A percentile compares a stretch with the other conserved stretches of the same genome.
Conservation (phyloP, 2,797 vertebrate species). For the Danio albolineatus region DNA sequence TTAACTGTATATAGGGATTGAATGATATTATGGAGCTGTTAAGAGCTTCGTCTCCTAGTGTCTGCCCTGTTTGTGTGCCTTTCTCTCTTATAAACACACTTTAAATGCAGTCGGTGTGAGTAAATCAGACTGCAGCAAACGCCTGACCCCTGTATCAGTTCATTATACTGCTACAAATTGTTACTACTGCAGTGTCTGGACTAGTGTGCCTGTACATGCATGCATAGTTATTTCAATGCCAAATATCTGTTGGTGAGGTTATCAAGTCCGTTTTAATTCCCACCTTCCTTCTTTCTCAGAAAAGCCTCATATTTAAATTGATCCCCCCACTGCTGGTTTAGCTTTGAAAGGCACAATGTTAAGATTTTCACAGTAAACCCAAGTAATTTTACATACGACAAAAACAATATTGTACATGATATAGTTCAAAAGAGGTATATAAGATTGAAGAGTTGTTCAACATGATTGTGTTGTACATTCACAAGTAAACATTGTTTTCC, state of each 20-base stretch:
- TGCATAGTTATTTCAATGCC: neutral
- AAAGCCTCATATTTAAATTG: neutral
- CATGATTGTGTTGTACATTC: too few species aligned
- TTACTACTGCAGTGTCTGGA: slow-evolving; percentile 49
- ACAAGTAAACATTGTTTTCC: too few species aligned
- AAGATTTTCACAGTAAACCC: too few species aligned
- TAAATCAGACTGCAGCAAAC: slow-evolving; percentile 11
- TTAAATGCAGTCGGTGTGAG: slow-evolving; percentile 2
- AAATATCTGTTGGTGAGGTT: neutral
- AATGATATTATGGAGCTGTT: neutral
- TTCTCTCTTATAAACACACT: neutral
- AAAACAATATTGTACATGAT: too few species aligned
- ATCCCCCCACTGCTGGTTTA: too few species aligned
- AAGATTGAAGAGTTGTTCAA: too few species aligned
- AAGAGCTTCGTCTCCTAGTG: too few species aligned
- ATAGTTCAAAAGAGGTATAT: too few species aligned
- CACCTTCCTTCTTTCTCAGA: neutral
- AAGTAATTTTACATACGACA: too few species aligned
- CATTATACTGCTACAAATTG: neutral
- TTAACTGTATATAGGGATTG: neutral
- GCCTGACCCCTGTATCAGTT: slow-evolving; percentile 1
- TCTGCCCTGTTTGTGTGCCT: neutral
- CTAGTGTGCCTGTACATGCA: slow-evolving; percentile 58
- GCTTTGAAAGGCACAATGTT: too few species aligned
- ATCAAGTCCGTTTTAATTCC: neutral